A percentile compares a stretch with the other conserved stretches of the same genome.
phyloP scores from a whole-genome alignment of 2,797 vertebrate species.

The Sebastes oblongus region DNA sequence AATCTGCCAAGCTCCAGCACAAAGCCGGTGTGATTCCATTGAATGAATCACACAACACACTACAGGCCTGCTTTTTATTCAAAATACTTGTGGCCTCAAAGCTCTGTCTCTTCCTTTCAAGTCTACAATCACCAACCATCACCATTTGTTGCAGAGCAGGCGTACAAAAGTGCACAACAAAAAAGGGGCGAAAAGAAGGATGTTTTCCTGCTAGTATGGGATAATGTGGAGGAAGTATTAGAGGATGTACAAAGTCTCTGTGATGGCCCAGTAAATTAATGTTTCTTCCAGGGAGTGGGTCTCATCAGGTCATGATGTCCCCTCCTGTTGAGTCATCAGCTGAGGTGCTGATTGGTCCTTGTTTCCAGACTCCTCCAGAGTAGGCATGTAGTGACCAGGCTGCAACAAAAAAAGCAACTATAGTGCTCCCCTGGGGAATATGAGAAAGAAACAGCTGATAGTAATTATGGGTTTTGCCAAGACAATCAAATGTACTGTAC shows the following conservation, averaged over 20 bases:
- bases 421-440: slow-evolving; percentile 28
- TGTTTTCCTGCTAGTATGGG: slow-evolving; percentile 2
- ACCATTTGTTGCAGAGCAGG: slow-evolving; percentile 17
- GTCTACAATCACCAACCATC: slow-evolving; percentile 43
- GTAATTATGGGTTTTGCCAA: slow-evolving; percentile 29
- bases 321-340: slow-evolving; percentile 65
- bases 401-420: slow-evolving; percentile 53
- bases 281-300: slow-evolving; percentile 29
- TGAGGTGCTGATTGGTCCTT: slow-evolving; percentile 68
- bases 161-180: slow-evolving; percentile 1
- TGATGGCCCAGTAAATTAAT: slow-evolving; percentile 34
- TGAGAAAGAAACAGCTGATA: slow-evolving; percentile 30
- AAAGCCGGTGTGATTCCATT: slow-evolving; percentile 43
- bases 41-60: slow-evolving; percentile 49
- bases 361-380: slow-evolving; percentile 59
- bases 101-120: slow-evolving; percentile 30
- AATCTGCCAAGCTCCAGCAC: slow-evolving; percentile 29
- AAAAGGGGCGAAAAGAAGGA: slow-evolving; percentile 8
- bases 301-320: slow-evolving; percentile 58
- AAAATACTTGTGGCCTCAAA: slow-evolving; percentile 52
- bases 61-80: slow-evolving; percentile 40
- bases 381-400: slow-evolving; percentile 49
- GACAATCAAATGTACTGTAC: slow-evolving; percentile 40
- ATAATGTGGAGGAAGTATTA: slow-evolving; percentile 19
- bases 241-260: slow-evolving; percentile 5